A percentile compares a stretch with the other conserved stretches of the same genome.
Evolutionary conservation across 2,113 vertebrate species (phyloP).

Genomic region (Nettapus auritus): DNA sequence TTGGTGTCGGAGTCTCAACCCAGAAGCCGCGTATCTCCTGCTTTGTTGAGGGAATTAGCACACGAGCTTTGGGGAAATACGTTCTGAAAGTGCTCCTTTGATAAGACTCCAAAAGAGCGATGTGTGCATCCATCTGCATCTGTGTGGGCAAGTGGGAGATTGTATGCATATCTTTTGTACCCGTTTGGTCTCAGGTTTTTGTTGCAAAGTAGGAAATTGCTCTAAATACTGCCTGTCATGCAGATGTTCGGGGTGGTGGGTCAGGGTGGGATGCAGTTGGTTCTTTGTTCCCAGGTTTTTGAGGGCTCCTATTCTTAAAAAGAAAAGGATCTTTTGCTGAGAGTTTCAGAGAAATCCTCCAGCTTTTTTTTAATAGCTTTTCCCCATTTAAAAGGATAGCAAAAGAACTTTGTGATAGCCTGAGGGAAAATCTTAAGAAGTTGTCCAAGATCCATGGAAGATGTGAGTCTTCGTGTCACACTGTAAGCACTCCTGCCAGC

Average conservation of each 20-base stretch:
- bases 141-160: background rate
- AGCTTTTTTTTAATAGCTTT: background rate
- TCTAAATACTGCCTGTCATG: background rate
- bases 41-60: background rate
- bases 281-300: fast-evolving
- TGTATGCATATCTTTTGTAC: background rate
- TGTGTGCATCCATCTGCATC: background rate
- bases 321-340: background rate
- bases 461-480: background rate
- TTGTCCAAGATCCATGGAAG: conserved; percentile 6
- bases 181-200: background rate
- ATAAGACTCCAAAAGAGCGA: background rate
- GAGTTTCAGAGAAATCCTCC: background rate
- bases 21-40: background rate
- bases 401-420: background rate
- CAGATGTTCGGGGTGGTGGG: background rate
- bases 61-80: background rate
- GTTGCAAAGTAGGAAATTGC: background rate
- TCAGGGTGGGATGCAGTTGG: background rate
- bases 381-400: background rate
- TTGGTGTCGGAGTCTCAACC: background rate
- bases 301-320: background rate
- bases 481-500: background rate
- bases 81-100: background rate
- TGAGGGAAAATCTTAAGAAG: background rate